These are phyloP conservation scores for Gadopsis marmoratus DNA, from an alignment of 2,797 vertebrate genomes.

Conservation along the genomic window DNA sequence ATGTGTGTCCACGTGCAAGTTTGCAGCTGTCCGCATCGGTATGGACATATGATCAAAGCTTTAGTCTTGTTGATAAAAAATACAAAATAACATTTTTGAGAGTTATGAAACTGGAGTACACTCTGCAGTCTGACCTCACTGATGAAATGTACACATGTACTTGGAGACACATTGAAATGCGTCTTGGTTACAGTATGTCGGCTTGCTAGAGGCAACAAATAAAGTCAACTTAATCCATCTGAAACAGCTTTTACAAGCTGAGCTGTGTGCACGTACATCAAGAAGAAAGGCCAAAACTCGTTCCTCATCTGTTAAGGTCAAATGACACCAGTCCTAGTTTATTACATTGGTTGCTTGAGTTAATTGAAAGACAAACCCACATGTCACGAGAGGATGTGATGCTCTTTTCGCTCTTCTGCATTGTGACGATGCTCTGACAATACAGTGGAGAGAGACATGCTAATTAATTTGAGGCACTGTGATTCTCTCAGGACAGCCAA, in stretches of 20 bases:
- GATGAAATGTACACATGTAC: not conserved
- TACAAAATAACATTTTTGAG: not conserved
- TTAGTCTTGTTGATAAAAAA: not conserved
- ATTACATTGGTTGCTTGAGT: not conserved
- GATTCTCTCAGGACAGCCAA: conserved; percentile 30
- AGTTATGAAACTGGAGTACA: not conserved
- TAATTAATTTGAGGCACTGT: conserved; percentile 39
- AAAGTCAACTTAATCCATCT: not conserved
- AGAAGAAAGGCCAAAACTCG: not conserved
- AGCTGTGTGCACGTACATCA: too few relatives aligned
- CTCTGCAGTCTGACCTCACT: not conserved
- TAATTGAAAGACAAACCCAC: conserved; percentile 43
- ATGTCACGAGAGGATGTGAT: conserved; percentile 14
- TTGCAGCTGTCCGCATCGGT: not conserved
- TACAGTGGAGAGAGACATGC: conserved; percentile 1
- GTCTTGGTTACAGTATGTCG: not conserved
- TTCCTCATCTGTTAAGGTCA: conserved; percentile 25
- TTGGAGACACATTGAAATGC: too few relatives aligned
- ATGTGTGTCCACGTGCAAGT: not conserved
- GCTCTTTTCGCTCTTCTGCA: conserved; percentile 15
- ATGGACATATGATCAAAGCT: not conserved
- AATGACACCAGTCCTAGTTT: conserved; percentile 2
- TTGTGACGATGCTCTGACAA: conserved; percentile 22
- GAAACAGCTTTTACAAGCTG: conserved; percentile 3
- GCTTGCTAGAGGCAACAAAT: not conserved